Base-by-base conservation (phyloP, 2,797 vertebrate species). In the Thripadectes ignobilis region DNA sequence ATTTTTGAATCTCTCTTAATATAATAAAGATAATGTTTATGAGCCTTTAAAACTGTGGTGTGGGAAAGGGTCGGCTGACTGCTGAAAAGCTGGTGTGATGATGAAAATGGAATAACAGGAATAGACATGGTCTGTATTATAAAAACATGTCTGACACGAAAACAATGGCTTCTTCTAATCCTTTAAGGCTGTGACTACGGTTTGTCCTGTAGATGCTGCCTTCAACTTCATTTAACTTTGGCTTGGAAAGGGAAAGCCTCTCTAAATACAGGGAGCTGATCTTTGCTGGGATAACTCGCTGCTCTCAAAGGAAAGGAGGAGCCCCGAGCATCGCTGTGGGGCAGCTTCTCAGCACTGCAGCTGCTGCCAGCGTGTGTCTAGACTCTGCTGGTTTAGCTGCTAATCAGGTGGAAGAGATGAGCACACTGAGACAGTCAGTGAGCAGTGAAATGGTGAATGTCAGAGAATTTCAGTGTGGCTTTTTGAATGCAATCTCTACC, bases 21-120 rank as follows among this genome's bases (percentile, higher is more conserved):
- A 92, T 89, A 93, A 91, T 94, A 92, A 92, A 96, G 92, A 96
- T 93, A 87, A 88, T 85, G 82, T 92, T 93, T 96, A 94, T 93
- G 92, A 97, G 94, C 65, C 88, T 93, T 88, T 89, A 82, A 95
- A 91, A 79, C 90, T 92, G 78, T 85, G 79, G 89, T 80, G 69
- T 96, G 94, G 92, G 93, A 96, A 94, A 95, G 59, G 83, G 85
- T 83, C 41, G 49, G 66, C 46, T 51, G 94, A 89, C 85, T 95
- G 93, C 74, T 91, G 78, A 94, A 96, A 96, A 93, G 62, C 79
- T 73, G 52, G 43, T 75, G 45, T 62, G 88, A 77, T 95, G 91
- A 93, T 88, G 72, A 94, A 94, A 93, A 83, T 75, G 91, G 94
- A 94, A 88, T 54, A 73, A 95, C 78, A 80, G 52, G 76, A 81